Base-by-base conservation (phyloP, 2,888 invertebrate species). In the Lymantria monacha region DNA sequence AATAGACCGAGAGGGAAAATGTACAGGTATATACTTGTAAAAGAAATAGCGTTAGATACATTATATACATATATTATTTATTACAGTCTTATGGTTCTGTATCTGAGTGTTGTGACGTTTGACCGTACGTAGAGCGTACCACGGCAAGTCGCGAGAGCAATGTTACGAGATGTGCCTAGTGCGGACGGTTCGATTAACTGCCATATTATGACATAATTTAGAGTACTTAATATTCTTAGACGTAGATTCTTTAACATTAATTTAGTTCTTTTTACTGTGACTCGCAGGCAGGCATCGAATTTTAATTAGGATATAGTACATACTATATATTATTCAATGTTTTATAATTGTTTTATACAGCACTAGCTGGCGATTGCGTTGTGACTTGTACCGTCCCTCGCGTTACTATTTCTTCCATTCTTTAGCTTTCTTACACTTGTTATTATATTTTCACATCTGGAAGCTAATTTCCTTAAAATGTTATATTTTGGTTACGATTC, bases 161-260 rank as follows among this genome's bases (percentile, higher is more conserved):
- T 69, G 69, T 69, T 75, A 69, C 54, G 70, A 73, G 76, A 77
- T 74, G 83, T 79, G 85, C 87, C 85, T 81, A 79, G 83, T 81
- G 85, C 86, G 82, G 84, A 86, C 85, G 89, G 86, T 88, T 89
- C 87, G 87, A 83, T 81, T 85, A 89, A 91, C 90, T 91, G 90
- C 90, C 90, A 91, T 91, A 91, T 91, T 91, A 91, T 85, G 83
- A 89, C 89, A 86, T 91, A 91, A 79, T 87, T 86, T 89, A 87
- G 83, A 78, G 72, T 84, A 86, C 81, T 79, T 85, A 80, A 79
- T 77, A 75, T 79, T 76, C 74, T 84, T 89, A 89, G 87, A 57
- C 74, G 65, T 87, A 89, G 85, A 79, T 74, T 78, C 74, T 83
- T 84, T 82, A 79, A 74, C 75, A 69, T 68, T 57, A 67, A 50